Evolutionary conservation across 2,113 vertebrate genomes (phyloP).

Genomic region (Phalacrocorax pelagicus): DNA sequence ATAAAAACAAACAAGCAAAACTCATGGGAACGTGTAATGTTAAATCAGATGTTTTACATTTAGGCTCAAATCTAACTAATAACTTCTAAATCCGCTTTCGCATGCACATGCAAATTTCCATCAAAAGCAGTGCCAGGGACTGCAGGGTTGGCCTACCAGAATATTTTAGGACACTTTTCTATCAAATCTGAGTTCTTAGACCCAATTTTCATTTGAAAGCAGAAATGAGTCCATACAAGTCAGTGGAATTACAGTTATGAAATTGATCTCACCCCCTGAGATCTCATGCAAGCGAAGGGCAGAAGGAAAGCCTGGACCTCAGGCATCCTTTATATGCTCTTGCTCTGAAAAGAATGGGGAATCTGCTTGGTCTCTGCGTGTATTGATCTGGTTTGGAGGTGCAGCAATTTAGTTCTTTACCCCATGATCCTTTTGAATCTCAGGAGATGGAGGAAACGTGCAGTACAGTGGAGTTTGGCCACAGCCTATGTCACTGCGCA

Average conservation of each 20-base stretch:
- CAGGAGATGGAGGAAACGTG: neutral
- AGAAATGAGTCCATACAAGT: neutral
- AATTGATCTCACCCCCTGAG: neutral
- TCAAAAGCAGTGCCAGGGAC: neutral
- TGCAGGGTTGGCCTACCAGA: neutral
- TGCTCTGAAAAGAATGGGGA: neutral
- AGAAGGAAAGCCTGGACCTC: neutral
- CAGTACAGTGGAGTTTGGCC: neutral
- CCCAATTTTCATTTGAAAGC: neutral
- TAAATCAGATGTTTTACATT: slow-evolving; percentile 34
- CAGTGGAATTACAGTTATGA: neutral
- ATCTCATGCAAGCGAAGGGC: neutral
- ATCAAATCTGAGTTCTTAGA: neutral
- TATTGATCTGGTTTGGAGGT: neutral
- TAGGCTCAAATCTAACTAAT: neutral
- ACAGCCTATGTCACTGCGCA: neutral
- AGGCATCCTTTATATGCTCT: neutral
- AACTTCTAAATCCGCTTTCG: neutral
- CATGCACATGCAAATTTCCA: neutral
- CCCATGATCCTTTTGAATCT: neutral
- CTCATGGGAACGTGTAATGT: neutral
- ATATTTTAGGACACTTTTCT: neutral
- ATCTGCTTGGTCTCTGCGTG: neutral
- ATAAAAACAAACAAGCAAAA: neutral
- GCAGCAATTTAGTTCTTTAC: neutral